These are phyloP conservation scores for Xiphorhynchus erythropygius DNA, from an alignment of 2,797 vertebrate species.

Conservation along the genomic window DNA sequence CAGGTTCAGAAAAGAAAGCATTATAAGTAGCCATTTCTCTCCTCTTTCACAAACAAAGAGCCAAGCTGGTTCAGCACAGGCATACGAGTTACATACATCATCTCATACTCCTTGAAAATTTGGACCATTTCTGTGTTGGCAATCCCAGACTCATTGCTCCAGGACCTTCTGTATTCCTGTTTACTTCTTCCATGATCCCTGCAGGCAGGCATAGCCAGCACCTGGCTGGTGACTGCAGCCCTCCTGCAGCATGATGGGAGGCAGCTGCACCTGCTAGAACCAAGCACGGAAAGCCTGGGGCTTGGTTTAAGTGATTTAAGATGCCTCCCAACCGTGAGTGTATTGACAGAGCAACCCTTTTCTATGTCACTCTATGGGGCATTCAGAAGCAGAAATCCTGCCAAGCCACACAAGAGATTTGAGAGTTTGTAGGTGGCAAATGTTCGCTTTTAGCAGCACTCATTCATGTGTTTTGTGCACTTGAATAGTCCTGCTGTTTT, in stretches of 20 bases:
- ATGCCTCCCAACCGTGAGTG: neutral
- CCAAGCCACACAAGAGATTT: neutral
- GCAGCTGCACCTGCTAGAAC: neutral
- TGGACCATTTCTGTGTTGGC: neutral
- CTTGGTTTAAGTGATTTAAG: neutral
- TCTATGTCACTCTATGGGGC: neutral
- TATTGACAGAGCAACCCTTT: neutral
- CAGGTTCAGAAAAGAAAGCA: neutral
- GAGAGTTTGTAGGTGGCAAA: neutral
- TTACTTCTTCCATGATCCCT: neutral
- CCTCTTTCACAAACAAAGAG: neutral
- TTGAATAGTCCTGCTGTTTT: neutral
- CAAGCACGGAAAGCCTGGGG: accelerated
- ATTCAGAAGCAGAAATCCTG: neutral
- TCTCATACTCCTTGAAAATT: neutral
- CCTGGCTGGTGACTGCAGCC: neutral
- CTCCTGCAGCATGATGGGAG: neutral
- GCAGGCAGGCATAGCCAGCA: neutral
- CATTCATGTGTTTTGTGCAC: neutral
- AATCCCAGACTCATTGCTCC: neutral
- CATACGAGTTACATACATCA: neutral
- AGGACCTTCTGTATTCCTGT: neutral
- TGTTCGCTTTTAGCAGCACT: neutral
- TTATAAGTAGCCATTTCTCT: neutral
- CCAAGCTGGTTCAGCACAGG: neutral